A percentile compares a stretch with the other conserved stretches of the same genome.
These are phyloP conservation scores for Tor tambroides DNA, from an alignment of 2,113 vertebrate genomes.

Conservation along the genomic window DNA sequence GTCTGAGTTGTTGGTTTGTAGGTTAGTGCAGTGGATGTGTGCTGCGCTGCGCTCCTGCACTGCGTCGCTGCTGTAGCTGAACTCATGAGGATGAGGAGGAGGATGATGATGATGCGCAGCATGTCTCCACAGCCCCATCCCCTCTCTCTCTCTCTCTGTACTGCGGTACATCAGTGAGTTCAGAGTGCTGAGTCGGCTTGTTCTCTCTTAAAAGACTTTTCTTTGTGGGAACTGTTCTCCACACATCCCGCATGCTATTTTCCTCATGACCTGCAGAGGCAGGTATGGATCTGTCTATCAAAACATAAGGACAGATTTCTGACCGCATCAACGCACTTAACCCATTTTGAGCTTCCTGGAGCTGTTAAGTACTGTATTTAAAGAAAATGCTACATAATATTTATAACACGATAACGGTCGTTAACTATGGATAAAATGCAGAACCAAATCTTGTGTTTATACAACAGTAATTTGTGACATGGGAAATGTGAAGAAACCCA, in stretches of 20 bases:
- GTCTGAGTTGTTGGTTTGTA: background rate
- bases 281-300: background rate
- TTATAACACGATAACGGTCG: too few species aligned
- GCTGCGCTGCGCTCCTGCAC: constrained; percentile 64
- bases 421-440: too few species aligned
- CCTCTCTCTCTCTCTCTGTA: constrained; percentile 55
- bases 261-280: background rate
- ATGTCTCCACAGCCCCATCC: constrained; percentile 42
- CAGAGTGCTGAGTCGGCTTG: constrained; percentile 71
- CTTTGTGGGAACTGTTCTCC: background rate
- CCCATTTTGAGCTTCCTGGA: too few species aligned
- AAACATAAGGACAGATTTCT: background rate
- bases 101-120: constrained; percentile 51
- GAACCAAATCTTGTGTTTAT: background rate
- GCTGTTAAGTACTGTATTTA: too few species aligned
- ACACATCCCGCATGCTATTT: background rate
- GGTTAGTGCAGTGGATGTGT: constrained; percentile 58
- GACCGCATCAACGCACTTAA: too few species aligned
- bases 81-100: constrained; percentile 66
- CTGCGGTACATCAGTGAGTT: constrained; percentile 72
- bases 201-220: background rate
- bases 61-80: constrained; percentile 71
- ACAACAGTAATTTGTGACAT: background rate
- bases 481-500: too few species aligned
- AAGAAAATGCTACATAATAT: too few species aligned